phyloP scores from a whole-genome alignment of 2,888 invertebrate species.

The Andrena hattorfiana region DNA sequence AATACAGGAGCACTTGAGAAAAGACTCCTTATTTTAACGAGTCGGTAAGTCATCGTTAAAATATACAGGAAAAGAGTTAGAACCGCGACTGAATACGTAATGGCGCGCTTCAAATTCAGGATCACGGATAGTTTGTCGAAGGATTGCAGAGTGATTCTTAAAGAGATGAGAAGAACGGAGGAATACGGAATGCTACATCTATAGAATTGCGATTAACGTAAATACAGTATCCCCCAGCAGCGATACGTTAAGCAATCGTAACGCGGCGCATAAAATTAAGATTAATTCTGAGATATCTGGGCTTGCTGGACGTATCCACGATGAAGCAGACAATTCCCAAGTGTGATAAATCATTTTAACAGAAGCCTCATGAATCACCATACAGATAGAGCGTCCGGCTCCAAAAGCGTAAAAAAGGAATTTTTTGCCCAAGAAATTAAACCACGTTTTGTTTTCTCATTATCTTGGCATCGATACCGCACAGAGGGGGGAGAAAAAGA shows the following conservation, averaged over 20 bases:
- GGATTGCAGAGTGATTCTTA: background rate
- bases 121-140: no score
- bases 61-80: no score
- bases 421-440: slow-evolving; percentile 37
- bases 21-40: no score
- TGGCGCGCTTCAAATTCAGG: no score
- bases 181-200: background rate
- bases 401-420: slow-evolving; percentile 47
- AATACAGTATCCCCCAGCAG: background rate
- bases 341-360: slow-evolving; percentile 66
- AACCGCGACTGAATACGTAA: no score
- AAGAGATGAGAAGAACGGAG: background rate
- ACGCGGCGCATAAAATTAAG: slow-evolving; percentile 46
- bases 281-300: slow-evolving; percentile 43
- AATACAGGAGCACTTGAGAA: no score
- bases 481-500: background rate
- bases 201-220: slow-evolving; percentile 25
- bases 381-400: slow-evolving; percentile 6
- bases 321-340: slow-evolving; percentile 41
- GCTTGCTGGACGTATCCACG: slow-evolving; percentile 20
- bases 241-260: slow-evolving; percentile 20
- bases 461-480: slow-evolving; percentile 39
- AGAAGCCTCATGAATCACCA: slow-evolving; percentile 56
- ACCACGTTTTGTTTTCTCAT: slow-evolving; percentile 46
- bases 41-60: no score